Evolutionary conservation across 2,113 vertebrate species (phyloP), one percentile per base, ranked within the genome.

Genomic region (Tauraco erythrolophus): DNA sequence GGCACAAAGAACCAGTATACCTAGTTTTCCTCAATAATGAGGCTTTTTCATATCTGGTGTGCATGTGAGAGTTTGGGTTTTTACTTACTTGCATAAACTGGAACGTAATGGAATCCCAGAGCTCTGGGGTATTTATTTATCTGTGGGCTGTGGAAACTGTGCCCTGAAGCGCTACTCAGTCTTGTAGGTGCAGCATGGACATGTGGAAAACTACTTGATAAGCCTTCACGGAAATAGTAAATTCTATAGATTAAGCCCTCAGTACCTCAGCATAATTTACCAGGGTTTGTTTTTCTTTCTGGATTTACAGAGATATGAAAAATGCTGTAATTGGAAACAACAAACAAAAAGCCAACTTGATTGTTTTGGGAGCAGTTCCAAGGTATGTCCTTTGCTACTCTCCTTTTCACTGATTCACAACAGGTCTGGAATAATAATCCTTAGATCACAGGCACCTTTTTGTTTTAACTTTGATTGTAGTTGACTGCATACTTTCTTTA

Each of bases 291-390:
- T 98, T 98, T 95, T 96, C 93, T 96, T 98, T 97, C 96, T 98
- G 84, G 98, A 97, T 98, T 98, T 97, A 87, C 98, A 99, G 99
- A 98, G 99, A 99, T 98, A 99, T 99, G 99, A 99, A 99, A 98
- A 99, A 99, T 97, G 99, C 99, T 48, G 99, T 99, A 93, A 99
- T 99, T 97, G 99, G 99, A 98, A 99, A 99, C 98, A 99, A 99
- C 98, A 99, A 99, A 97, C 99, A 99, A 98, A 99, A 99, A 98
- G 99, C 99, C 97, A 99, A 99, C 98, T 98, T 99, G 97, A 99
- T 99, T 94, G 99, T 99, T 97, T 98, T 99, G 93, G 99, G 99
- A 98, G 99, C 99, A 78, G 99, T 99, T 97, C 99, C 99, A 86
- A 99, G 99, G 99, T 99, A 98, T 92, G 98, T 98, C 95, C 97